Base-by-base conservation (phyloP, 2,797 vertebrate genomes). In the Platalea minor region DNA sequence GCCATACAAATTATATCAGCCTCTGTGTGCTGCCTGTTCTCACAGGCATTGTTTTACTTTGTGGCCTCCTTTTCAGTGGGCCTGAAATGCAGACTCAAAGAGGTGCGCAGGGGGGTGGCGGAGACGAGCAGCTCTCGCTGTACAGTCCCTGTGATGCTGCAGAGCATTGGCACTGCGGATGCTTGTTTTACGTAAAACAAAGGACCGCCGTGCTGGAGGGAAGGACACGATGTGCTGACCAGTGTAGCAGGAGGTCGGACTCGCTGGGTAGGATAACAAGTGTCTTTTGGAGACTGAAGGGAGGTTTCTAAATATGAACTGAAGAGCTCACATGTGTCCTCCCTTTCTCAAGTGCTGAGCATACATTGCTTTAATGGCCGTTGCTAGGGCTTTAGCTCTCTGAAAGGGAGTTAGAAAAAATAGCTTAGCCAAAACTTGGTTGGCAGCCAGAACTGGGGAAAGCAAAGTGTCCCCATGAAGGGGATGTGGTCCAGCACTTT, bases 131-230 rank as follows among this genome's bases (percentile, higher is more conserved):
- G 33, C 51, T 57, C 15, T 85, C 7, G 0, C 33, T 14, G 18
- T 2, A 15, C 28, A 7, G 60, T 19, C 21, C 33, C 65, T 0
- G 0, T 18, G 65, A 17, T 50, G n/a, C 84, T 50, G 61, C 74
- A 70, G 70, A 54, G 24, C 37, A 1, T 4, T 75, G 67, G 61
- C 69, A 17, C 17, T 13, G 21, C 5, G 3, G n/a, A 60, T 17
- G 24, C 60, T 65, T 33, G 45, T 41, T 77, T 80, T n/a, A n/a
- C 0, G 3, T 67, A 39, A 67, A 83, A 59, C 50, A 78, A 61
- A 74, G 39, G 21, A 39, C 0, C 0, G 14, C 61, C 0, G 0
- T 2, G 11, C 73, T 57, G 41, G n/a, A 84, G 64, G 26, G 88
- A 60, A 57, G 73, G 61, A 90, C 64, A 21, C 0, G 0, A 28